Conservation (phyloP, 2,113 vertebrate genomes). For the Cyprinodon variegatus region DNA sequence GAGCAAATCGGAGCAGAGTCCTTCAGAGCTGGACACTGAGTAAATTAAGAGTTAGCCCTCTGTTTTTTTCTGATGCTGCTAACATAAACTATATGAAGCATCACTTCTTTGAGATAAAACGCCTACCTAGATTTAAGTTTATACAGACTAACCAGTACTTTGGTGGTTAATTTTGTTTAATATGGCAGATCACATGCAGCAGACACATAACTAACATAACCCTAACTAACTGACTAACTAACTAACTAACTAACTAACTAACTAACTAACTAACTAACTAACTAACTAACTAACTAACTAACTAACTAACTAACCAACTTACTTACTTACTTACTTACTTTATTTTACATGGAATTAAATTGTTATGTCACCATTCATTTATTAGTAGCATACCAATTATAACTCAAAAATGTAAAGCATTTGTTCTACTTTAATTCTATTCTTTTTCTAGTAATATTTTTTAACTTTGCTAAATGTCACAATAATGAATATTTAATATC, state of each 20-base stretch:
- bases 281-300: neutral
- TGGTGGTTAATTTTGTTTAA: too few relatives aligned
- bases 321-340: too few relatives aligned
- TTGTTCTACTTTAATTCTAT: neutral
- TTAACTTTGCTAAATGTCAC: neutral
- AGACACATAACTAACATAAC: too few relatives aligned
- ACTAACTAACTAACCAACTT: neutral
- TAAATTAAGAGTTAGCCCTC: too few relatives aligned
- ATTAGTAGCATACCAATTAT: neutral
- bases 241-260: neutral
- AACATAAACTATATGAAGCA: too few relatives aligned
- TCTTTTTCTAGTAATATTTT: neutral
- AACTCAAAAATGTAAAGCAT: neutral
- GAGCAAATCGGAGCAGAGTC: too few relatives aligned
- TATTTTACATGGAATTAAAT: neutral
- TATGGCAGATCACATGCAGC: too few relatives aligned
- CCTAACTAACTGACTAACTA: neutral
- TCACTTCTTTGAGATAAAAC: too few relatives aligned
- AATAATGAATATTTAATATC: neutral
- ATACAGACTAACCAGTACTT: too few relatives aligned
- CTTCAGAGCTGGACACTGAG: too few relatives aligned
- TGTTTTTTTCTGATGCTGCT: too few relatives aligned
- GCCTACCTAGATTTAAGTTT: too few relatives aligned
- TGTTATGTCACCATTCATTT: neutral
- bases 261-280: neutral